phyloP scores from a whole-genome alignment of 2,797 vertebrate genomes.

The Oryzias dopingdopingensis region DNA sequence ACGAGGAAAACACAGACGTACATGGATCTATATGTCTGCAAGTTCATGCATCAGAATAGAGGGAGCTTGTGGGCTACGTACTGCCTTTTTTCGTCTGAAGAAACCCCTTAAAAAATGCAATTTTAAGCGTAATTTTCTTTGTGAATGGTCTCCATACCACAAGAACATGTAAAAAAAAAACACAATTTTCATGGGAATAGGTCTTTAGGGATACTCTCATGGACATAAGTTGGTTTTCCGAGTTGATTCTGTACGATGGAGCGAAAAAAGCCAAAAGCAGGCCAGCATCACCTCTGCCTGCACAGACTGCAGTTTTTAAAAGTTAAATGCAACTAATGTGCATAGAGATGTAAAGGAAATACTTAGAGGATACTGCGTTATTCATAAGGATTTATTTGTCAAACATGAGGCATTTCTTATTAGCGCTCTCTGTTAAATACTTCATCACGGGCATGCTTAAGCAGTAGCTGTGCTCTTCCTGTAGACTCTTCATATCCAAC shows the following conservation, averaged over 20 bases:
- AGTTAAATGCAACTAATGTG: neutral
- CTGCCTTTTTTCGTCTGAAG: too few relatives aligned
- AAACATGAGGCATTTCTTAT: constrained; percentile 2
- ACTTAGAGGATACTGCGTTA: constrained; percentile 3
- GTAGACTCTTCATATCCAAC: neutral
- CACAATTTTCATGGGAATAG: too few relatives aligned
- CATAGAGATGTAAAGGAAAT: constrained; percentile 1
- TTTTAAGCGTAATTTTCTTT: too few relatives aligned
- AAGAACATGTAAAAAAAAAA: too few relatives aligned
- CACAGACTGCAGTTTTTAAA: neutral
- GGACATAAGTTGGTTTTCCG: too few relatives aligned
- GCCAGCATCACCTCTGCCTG: neutral
- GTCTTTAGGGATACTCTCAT: too few relatives aligned
- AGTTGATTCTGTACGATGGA: neutral
- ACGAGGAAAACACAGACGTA: too few relatives aligned
- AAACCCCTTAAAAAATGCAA: too few relatives aligned
- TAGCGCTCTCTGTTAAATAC: constrained; percentile 3
- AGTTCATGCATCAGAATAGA: too few relatives aligned
- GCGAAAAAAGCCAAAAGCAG: neutral
- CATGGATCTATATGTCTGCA: too few relatives aligned
- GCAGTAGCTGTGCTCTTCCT: neutral
- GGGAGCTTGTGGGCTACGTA: too few relatives aligned
- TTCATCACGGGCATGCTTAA: constrained; percentile 4
- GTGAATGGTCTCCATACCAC: too few relatives aligned
- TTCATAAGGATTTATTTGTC: constrained; percentile 2